Evolutionary conservation across 2,888 invertebrate genomes (phyloP), one percentile per base, ranked within the genome.

Genomic region (Brassicogethes aeneus): DNA sequence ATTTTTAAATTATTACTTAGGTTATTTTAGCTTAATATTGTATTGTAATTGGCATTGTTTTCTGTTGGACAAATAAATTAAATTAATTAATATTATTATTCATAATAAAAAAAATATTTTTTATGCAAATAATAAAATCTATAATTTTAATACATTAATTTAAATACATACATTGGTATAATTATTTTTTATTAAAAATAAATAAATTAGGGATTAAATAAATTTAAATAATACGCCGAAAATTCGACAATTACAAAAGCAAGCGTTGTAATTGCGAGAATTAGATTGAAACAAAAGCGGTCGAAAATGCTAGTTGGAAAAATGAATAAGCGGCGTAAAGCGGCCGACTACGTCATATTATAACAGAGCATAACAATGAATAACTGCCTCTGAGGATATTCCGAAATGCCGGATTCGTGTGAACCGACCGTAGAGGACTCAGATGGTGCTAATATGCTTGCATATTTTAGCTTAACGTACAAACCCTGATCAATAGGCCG

Each of bases 401-500:
- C 23, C 5, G 5, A 23, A 23, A 23, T 23, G 23, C 23, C 29
- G 16, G 3, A 17, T 17, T 17, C 39, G 39, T 39, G 39, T 12
- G 39, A 39, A 39, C 33, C 17, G 17, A 17, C 32, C 32, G 33
- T 15, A 33, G 32, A 16, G 34, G 17, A 33, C 17, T 39, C 39
- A 39, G 39, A 39, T 39, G 39, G 17, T 39, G 39, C 17, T 39
- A 39, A 39, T 39, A 39, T 39, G 17, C 33, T 15, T 32, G 34
- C 39, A 39, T 39, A 39, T 39, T 39, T 16, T 14, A 33, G 16
- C 33, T 39, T 39, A 33, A 23, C 23, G 23, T 23, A 10, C 23
- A 23, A 23, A 23, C 23, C 23, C 23, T 23, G 23, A 23, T 23
- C 23, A 23, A 23, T 23, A 23, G 23, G 23, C 23, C 23, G 23